Conservation (phyloP, 1,140 invertebrate species). For the Reticulitermes speratus region DNA sequence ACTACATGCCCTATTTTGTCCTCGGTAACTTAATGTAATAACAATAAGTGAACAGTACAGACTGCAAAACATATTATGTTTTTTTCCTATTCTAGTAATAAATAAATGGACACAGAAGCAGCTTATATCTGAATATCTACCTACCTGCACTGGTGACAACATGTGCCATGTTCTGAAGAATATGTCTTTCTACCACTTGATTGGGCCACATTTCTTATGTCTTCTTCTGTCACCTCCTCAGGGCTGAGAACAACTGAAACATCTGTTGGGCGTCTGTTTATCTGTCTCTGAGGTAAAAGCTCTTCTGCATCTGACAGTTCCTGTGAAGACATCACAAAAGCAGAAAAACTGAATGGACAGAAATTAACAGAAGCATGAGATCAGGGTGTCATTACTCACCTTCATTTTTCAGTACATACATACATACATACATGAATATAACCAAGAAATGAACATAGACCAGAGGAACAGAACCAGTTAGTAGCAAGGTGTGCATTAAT, state of each 20-base stretch:
- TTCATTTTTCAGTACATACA: too few relatives aligned
- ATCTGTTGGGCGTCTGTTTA: not conserved
- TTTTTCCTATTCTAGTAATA: not conserved
- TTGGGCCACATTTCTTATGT: constrained; percentile 44
- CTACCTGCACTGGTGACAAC: constrained; percentile 49
- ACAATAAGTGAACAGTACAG: too few relatives aligned
- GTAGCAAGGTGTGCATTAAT: too few relatives aligned
- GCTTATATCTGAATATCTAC: not conserved
- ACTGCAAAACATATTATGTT: too few relatives aligned
- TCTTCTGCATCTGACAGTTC: not conserved
- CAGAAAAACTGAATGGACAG: too few relatives aligned
- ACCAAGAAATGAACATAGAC: too few relatives aligned
- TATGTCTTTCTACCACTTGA: constrained; percentile 42
- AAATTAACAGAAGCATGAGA: too few relatives aligned
- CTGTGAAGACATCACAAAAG: not conserved
- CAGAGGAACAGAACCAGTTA: too few relatives aligned
- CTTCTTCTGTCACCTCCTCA: constrained; percentile 46
- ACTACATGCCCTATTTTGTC: too few relatives aligned
- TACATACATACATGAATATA: too few relatives aligned
- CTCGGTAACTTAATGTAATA: too few relatives aligned
- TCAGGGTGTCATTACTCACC: too few relatives aligned
- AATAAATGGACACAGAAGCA: not conserved
- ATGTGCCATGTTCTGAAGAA: constrained; percentile 43
- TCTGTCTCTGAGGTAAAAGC: not conserved
- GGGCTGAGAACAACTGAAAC: not conserved